Evolutionary conservation across 2,113 vertebrate genomes (phyloP).

Genomic region (Entosphenus tridentatus): DNA sequence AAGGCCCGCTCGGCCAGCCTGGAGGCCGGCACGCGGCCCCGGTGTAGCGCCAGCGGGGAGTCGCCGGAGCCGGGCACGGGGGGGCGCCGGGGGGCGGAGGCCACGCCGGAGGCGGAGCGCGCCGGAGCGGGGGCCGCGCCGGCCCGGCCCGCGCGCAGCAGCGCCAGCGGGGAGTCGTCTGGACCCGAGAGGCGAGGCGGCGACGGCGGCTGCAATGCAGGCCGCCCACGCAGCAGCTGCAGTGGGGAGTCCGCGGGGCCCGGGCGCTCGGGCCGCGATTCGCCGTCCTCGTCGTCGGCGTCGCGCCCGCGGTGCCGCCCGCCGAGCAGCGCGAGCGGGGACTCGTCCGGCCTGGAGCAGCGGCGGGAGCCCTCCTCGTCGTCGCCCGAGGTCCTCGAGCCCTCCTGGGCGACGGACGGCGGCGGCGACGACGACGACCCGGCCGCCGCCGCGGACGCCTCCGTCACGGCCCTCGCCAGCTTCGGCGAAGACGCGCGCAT

Average conservation of each 20-base stretch:
- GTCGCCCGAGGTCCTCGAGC: constrained; percentile 3
- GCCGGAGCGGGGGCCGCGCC: too few species aligned
- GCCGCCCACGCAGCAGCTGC: background rate
- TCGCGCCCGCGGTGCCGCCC: background rate
- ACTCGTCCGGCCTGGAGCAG: constrained; percentile 1
- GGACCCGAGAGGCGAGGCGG: background rate
- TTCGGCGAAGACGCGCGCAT: constrained; percentile 39
- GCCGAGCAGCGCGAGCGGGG: constrained; percentile 1
- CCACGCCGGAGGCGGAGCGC: too few species aligned
- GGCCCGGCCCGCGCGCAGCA: background rate
- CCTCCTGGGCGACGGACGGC: constrained; percentile 23
- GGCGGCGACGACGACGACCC: constrained; percentile 15
- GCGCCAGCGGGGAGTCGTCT: background rate
- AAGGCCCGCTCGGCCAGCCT: background rate
- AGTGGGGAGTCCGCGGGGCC: background rate
- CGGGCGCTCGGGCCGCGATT: background rate
- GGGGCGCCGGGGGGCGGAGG: too few species aligned
- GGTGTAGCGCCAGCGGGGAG: background rate
- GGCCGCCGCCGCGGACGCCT: constrained; percentile 14
- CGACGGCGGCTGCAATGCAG: too few species aligned
- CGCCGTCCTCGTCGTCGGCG: too few species aligned
- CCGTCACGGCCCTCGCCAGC: constrained; percentile 24
- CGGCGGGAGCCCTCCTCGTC: constrained; percentile 4
- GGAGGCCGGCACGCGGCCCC: background rate
- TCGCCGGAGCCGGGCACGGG: background rate